These are phyloP conservation scores for Bungarus multicinctus DNA, from an alignment of 2,113 vertebrate species.

Conservation along the genomic window DNA sequence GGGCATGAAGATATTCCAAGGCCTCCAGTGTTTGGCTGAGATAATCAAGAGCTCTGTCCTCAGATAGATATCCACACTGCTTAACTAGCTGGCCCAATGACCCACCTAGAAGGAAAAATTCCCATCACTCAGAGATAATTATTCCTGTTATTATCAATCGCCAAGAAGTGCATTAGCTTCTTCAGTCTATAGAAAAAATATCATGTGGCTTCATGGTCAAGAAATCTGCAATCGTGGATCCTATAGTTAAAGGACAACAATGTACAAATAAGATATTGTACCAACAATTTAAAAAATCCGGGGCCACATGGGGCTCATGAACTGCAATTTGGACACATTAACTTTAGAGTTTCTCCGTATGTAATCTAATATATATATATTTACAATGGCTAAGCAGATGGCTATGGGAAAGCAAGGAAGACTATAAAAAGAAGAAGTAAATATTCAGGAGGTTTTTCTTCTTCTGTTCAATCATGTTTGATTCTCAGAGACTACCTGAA, in stretches of 20 bases:
- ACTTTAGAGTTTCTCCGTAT: not conserved
- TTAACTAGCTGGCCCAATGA: constrained; percentile 87
- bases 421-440: not conserved
- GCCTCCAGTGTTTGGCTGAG: constrained; percentile 81
- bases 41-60: constrained; percentile 90
- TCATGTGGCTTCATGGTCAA: not conserved
- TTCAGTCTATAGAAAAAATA: not conserved
- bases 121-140: constrained; percentile 26
- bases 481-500: not conserved
- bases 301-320: not conserved
- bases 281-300: not conserved
- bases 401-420: not conserved
- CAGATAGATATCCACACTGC: constrained; percentile 82
- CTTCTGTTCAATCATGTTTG: not conserved
- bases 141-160: not conserved
- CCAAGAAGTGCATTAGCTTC: not conserved
- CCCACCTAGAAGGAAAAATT: constrained; percentile 72
- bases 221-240: not conserved
- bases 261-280: not conserved
- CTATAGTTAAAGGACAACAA: not conserved
- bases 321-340: not conserved
- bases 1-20: constrained; percentile 82
- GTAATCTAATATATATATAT: not conserved
- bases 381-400: not conserved
- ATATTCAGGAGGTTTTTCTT: not conserved